Percentiles rank a stretch among this genome's conserved stretches.
These are phyloP conservation scores for Saturnia pavonia DNA, from an alignment of 2,888 invertebrate genomes.

Conservation along the genomic window DNA sequence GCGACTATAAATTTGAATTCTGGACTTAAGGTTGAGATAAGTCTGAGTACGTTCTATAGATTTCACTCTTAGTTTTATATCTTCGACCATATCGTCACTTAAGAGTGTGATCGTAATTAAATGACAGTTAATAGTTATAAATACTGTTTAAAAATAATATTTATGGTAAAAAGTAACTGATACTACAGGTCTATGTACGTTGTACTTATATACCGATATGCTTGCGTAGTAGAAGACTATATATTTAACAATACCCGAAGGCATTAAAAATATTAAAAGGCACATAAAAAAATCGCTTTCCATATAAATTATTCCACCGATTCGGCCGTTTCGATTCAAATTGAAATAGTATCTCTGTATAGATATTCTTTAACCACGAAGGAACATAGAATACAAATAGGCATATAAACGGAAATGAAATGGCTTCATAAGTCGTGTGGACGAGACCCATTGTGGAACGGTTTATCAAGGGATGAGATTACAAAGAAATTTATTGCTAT, in stretches of 20 bases:
- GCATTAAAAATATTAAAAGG: constrained; percentile 51
- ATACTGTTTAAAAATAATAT: too few relatives aligned
- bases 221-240: too few relatives aligned
- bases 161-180: too few relatives aligned
- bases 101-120: too few relatives aligned
- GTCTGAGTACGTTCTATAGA: too few relatives aligned
- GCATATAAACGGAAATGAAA: constrained; percentile 75
- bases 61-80: too few relatives aligned
- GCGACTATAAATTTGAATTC: too few relatives aligned
- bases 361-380: constrained; percentile 74
- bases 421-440: constrained; percentile 69
- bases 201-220: too few relatives aligned
- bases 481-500: constrained; percentile 43
- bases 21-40: too few relatives aligned
- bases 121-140: too few relatives aligned
- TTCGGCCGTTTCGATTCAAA: constrained; percentile 77
- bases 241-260: constrained; percentile 20
- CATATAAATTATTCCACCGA: constrained; percentile 75
- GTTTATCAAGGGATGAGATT: constrained; percentile 53
- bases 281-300: constrained; percentile 62
- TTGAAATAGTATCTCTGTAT: constrained; percentile 75
- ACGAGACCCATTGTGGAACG: constrained; percentile 55
- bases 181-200: too few relatives aligned
- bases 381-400: constrained; percentile 75
- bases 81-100: too few relatives aligned